phyloP scores from a whole-genome alignment of 2,113 vertebrate species.

The Mormyrus iriodes region DNA sequence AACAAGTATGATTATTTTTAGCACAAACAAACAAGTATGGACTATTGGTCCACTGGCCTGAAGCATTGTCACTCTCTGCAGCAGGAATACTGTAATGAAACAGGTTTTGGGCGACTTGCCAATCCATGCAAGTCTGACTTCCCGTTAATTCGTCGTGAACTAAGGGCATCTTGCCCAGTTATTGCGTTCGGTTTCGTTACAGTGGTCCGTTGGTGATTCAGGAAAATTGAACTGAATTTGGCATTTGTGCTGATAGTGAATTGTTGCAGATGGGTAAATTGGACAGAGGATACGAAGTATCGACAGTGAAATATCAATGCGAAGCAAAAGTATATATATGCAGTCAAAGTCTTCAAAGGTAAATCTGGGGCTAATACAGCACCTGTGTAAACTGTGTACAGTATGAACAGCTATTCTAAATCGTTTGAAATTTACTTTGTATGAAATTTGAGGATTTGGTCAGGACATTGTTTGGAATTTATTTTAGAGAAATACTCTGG shows the following conservation, averaged over 20 bases:
- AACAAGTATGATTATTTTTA: neutral
- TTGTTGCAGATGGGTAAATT: neutral
- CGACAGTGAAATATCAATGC: neutral
- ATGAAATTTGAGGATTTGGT: constrained; percentile 8
- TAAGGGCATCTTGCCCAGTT: neutral
- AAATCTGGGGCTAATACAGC: neutral
- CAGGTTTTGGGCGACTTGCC: neutral
- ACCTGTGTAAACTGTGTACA: neutral
- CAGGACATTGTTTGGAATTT: neutral
- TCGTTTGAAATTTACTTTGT: neutral
- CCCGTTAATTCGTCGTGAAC: neutral
- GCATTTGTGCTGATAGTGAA: neutral
- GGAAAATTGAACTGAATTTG: neutral
- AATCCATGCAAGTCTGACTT: too few relatives aligned
- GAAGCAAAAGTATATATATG: neutral
- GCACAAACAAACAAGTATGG: neutral
- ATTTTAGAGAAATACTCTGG: neutral
- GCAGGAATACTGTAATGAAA: neutral
- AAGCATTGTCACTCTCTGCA: neutral
- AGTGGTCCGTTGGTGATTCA: neutral
- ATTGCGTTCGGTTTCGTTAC: neutral
- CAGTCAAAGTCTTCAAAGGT: constrained; percentile 8
- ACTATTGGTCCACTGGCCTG: neutral
- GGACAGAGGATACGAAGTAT: neutral
- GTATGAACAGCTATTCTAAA: neutral